These are phyloP conservation scores for Tetranychus piercei DNA, from an alignment of 2,888 invertebrate genomes.

Conservation along the genomic window DNA sequence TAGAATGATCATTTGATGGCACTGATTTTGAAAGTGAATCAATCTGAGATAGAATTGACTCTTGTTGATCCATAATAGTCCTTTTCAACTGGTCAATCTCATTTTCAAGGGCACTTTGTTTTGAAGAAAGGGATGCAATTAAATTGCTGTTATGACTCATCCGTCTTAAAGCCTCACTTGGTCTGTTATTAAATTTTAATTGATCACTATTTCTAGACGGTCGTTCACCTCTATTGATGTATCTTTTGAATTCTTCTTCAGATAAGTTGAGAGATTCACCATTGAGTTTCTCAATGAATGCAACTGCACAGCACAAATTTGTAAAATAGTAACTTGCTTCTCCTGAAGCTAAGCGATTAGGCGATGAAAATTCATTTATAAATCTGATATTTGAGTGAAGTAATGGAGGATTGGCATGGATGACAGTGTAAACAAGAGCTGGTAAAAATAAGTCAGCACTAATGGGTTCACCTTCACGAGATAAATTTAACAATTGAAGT, in stretches of 20 bases:
- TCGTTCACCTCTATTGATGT: constrained; percentile 75
- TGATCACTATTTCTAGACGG: constrained; percentile 59
- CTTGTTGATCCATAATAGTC: not conserved
- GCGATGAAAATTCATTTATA: constrained; percentile 86
- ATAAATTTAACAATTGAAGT: constrained; percentile 49
- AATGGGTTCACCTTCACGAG: constrained; percentile 41
- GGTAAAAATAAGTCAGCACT: constrained; percentile 97
- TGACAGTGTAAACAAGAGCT: constrained; percentile 82
- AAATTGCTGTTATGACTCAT: not conserved
- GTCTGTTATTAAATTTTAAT: constrained; percentile 4
- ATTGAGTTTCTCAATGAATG: constrained; percentile 86
- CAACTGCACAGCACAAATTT: constrained; percentile 93
- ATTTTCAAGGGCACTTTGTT: not conserved
- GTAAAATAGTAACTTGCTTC: constrained; percentile 98
- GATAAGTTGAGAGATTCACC: constrained; percentile 73
- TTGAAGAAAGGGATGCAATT: not conserved
- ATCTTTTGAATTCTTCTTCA: constrained; percentile 67
- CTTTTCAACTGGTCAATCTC: not conserved
- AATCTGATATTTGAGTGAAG: constrained; percentile 93
- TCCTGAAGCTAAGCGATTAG: constrained; percentile 78
- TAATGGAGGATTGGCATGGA: constrained; percentile 92
- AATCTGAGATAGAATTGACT: not conserved
- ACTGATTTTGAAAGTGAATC: not conserved
- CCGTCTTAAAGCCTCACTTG: not conserved
- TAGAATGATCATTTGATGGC: not conserved